Conservation (phyloP, 2,888 invertebrate genomes). For the Aplocera efformata region DNA sequence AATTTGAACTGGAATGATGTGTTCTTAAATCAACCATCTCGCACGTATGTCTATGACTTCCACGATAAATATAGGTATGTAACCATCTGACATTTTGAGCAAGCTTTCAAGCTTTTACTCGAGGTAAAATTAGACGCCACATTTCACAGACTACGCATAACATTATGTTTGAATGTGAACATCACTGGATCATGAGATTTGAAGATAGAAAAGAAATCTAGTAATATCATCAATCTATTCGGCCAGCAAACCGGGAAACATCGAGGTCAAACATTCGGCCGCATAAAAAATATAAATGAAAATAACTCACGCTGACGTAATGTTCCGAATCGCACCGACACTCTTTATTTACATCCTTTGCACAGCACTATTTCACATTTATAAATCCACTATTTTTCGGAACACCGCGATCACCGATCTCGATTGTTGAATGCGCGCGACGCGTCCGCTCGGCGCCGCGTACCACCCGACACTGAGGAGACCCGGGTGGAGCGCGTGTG, state of each 20-base stretch:
- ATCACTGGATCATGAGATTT: slow-evolving; percentile 1
- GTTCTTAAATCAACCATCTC: too few species aligned
- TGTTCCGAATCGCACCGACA: slow-evolving; percentile 24
- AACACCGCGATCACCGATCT: slow-evolving; percentile 13
- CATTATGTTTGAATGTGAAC: background rate
- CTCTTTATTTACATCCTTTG: slow-evolving; percentile 20
- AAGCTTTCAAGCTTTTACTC: slow-evolving; percentile 7
- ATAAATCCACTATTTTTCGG: slow-evolving; percentile 13
- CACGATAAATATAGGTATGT: slow-evolving; percentile 1
- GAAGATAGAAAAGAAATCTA: slow-evolving; percentile 9
- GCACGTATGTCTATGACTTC: background rate
- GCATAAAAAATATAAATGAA: slow-evolving; percentile 17
- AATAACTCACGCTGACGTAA: slow-evolving; percentile 30
- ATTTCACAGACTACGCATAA: too few species aligned
- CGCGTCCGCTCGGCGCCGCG: slow-evolving; percentile 37
- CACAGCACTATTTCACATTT: slow-evolving; percentile 20
- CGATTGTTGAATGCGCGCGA: slow-evolving; percentile 12
- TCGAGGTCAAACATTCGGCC: slow-evolving; percentile 20
- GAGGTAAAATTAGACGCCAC: slow-evolving; percentile 12
- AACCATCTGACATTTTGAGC: slow-evolving; percentile 10
- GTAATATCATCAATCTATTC: slow-evolving; percentile 13
- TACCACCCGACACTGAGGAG: slow-evolving; percentile 45
- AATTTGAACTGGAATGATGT: too few species aligned
- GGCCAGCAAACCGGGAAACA: slow-evolving; percentile 8
- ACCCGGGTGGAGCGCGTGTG: slow-evolving; percentile 39